Base-by-base conservation (phyloP, 2,113 vertebrate genomes). In the Myotis yumanensis region DNA sequence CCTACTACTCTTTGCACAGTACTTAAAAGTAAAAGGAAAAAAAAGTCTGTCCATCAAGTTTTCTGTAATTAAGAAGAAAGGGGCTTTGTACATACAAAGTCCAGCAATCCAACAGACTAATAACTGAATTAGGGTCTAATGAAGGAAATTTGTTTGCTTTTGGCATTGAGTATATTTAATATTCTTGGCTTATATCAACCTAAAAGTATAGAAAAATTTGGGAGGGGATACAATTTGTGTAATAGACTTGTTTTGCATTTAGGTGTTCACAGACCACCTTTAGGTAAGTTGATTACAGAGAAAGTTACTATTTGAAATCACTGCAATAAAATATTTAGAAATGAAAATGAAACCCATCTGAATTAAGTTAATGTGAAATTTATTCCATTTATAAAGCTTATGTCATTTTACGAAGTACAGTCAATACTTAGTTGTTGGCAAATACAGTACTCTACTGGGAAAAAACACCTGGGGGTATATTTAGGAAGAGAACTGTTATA, bases 341-440 rank as follows among this genome's bases (percentile, higher is more conserved):
- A 95, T 72, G 90, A 92, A 80, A 95, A 95, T 72, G 90, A 92
- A 96, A 22, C 8, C 7, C 32, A 81, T 69, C 17, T 88, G 51
- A 91, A 88, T 46, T 77, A 51, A 92, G 28, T 32, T 81, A 86
- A 69, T 66, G 25, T 72, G 28, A 94, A 92, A 89, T 73, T 46
- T 57, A 95, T 66, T 86, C 40, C 30, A 86, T 11, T 95, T 81
- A 80, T 32, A 69, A 32, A 96, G 5, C 35, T 35, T 94, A 94
- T 17, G 48, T 69, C 23, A 77, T 52, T 80, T 87, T 76, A 81
- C 37, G 8, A 64, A 85, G 69, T 8, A 71, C 1, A 90, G 15
- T 89, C 69, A 91, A 62, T 69, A 79, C 76, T 84, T 22, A 77
- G 40, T 43, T 83, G 64, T 80, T 68, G 37, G 43, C 43, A 96